These are phyloP conservation scores for Phaetusa simplex DNA, from an alignment of 2,113 vertebrate genomes.

Conservation along the genomic window DNA sequence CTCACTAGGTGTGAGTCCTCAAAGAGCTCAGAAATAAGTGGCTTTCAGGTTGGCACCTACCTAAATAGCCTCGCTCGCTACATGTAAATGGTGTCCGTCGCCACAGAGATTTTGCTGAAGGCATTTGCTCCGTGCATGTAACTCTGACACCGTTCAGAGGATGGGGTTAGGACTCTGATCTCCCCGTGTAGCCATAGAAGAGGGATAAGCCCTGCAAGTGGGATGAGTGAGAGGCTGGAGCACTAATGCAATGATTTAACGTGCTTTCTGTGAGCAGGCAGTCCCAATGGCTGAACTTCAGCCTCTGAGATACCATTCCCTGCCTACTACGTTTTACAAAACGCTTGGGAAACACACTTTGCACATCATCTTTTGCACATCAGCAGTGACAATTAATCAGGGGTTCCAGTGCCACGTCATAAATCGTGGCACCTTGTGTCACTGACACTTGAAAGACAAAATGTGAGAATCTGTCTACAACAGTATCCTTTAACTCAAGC, in stretches of 20 bases:
- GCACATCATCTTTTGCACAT: not conserved
- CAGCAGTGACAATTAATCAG: conserved; percentile 34
- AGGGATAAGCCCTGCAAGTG: conserved; percentile 8
- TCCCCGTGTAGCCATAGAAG: not conserved
- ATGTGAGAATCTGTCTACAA: not conserved
- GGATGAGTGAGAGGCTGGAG: not conserved
- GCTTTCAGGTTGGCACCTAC: conserved; percentile 26
- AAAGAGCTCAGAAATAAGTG: conserved; percentile 50
- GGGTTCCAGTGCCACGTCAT: not conserved
- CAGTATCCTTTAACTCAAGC: not conserved
- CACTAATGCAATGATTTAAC: not conserved
- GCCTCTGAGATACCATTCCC: not conserved
- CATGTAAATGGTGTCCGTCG: not conserved
- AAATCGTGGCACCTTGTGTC: conserved; percentile 11
- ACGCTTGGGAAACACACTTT: conserved; percentile 6
- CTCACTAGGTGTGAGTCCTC: not conserved
- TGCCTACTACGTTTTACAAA: not conserved
- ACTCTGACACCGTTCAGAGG: not conserved
- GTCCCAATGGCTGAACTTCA: not conserved
- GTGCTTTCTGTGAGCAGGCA: not conserved
- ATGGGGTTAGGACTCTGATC: conserved; percentile 1
- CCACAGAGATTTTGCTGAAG: conserved; percentile 26
- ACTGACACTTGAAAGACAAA: not conserved
- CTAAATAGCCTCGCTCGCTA: not conserved
- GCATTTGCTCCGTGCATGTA: not conserved